Conservation (phyloP, 2,797 vertebrate species). For the Typhlichthys eigenmanni region DNA sequence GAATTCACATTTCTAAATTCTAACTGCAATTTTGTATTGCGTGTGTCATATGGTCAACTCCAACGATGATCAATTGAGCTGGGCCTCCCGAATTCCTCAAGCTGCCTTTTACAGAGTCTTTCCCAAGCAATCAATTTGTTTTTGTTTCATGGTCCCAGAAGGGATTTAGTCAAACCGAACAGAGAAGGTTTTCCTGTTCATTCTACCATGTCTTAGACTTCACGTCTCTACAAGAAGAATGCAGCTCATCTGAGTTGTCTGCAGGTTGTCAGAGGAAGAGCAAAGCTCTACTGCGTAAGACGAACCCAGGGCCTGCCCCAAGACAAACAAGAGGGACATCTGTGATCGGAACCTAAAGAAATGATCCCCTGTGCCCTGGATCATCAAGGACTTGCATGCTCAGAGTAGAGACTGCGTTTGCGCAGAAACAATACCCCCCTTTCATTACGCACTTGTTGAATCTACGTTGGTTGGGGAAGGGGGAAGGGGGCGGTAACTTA, state of each 20-base stretch:
- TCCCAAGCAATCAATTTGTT: constrained; percentile 4
- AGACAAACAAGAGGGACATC: constrained; percentile 91
- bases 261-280: constrained; percentile 90
- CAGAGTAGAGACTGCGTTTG: constrained; percentile 43
- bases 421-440: constrained; percentile 87
- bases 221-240: constrained; percentile 90
- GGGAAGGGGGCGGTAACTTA: constrained; percentile 6
- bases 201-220: constrained; percentile 50
- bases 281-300: constrained; percentile 68
- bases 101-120: neutral
- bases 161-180: constrained; percentile 6
- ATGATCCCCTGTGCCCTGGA: constrained; percentile 86
- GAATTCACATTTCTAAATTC: no score
- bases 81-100: constrained; percentile 15
- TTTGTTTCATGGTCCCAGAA: constrained; percentile 17
- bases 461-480: constrained; percentile 9
- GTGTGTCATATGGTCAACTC: no score
- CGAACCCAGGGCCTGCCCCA: constrained; percentile 79
- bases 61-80: neutral
- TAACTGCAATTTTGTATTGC: neutral
- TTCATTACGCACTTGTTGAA: constrained; percentile 73
- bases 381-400: constrained; percentile 61
- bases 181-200: constrained; percentile 39
- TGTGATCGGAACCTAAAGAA: constrained; percentile 87
- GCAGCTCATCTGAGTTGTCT: constrained; percentile 91